phyloP scores from a whole-genome alignment of 2,888 invertebrate species.

The Lingula anatina region DNA sequence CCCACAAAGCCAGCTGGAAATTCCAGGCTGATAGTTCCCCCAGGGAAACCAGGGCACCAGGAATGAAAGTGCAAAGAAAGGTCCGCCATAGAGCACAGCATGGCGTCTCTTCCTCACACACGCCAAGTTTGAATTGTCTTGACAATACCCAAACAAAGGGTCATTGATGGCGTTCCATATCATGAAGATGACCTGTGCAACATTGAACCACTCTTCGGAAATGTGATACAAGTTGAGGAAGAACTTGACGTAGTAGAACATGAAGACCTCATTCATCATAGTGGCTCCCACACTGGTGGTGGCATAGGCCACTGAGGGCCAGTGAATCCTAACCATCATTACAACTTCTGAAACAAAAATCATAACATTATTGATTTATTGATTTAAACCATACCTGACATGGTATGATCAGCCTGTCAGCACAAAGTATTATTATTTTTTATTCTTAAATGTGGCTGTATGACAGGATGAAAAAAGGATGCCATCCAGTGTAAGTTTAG shows the following conservation, averaged over 20 bases:
- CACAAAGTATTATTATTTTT: too few species aligned
- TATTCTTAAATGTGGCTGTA: too few species aligned
- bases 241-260: slow-evolving; percentile 54
- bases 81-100: slow-evolving; percentile 50
- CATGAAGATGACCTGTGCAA: slow-evolving; percentile 51
- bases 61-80: slow-evolving; percentile 48
- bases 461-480: too few species aligned
- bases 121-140: slow-evolving; percentile 30
- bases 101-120: slow-evolving; percentile 48
- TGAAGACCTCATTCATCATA: slow-evolving; percentile 44
- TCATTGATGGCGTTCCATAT: slow-evolving; percentile 56
- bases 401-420: too few species aligned
- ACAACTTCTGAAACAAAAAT: too few species aligned
- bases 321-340: not conserved
- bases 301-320: slow-evolving; percentile 22
- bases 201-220: slow-evolving; percentile 51
- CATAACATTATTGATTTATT: too few species aligned
- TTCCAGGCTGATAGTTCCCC: slow-evolving; percentile 33
- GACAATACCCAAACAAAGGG: slow-evolving; percentile 53
- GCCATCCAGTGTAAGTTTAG: too few species aligned
- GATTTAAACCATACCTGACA: too few species aligned
- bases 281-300: slow-evolving; percentile 26
- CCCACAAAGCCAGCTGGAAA: slow-evolving; percentile 37
- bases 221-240: slow-evolving; percentile 53
- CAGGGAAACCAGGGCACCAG: slow-evolving; percentile 51